Base-by-base conservation (phyloP, 1,140 invertebrate genomes). In the Drosophila teissieri region DNA sequence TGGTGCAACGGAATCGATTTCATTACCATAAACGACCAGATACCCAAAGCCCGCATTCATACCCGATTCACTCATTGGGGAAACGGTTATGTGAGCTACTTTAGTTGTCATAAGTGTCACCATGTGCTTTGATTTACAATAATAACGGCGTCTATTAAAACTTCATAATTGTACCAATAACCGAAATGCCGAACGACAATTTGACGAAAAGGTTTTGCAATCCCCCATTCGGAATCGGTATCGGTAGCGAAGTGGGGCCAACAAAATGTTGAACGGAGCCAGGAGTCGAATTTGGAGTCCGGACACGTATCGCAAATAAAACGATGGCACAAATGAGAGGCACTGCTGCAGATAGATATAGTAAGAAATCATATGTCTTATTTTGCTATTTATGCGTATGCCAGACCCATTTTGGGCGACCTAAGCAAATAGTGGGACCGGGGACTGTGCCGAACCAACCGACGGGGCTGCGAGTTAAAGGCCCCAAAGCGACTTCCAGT, bases 161-260 rank as follows among this genome's bases (percentile, higher is more conserved):
- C 84, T 89, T 89, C 77, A 89, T 89, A 89, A 89, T 89, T 89
- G 85, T 84, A 89, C 72, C 84, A 84, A 88, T 88, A 88, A 89
- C 82, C 74, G 69, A 86, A 86, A 79, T 61, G 63, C 67, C 45
- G 53, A 61, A 63, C 73, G 73, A 81, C 78, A 77, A 73, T 67
- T 67, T 80, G 67, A 82, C 45, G 48, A 64, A 80, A 67, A 83
- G 58, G 76, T 86, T 78, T 88, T 70, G 79, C 82, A 86, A 86
- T 78, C 57, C 56, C 57, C 76, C 69, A 64, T 69, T 78, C 54
- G 69, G 40, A 3, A 4, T 42, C 51, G 19, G 19, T 19, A 19
- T 19, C 19, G 19, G 19, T 2, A 19, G 19, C 19, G 34, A 15
- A 52, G 39, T 67, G 19, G 39, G 36, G 14, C 37, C 46, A 68